Evolutionary conservation across 2,113 vertebrate genomes (phyloP).

Genomic region (Marmota monax): DNA sequence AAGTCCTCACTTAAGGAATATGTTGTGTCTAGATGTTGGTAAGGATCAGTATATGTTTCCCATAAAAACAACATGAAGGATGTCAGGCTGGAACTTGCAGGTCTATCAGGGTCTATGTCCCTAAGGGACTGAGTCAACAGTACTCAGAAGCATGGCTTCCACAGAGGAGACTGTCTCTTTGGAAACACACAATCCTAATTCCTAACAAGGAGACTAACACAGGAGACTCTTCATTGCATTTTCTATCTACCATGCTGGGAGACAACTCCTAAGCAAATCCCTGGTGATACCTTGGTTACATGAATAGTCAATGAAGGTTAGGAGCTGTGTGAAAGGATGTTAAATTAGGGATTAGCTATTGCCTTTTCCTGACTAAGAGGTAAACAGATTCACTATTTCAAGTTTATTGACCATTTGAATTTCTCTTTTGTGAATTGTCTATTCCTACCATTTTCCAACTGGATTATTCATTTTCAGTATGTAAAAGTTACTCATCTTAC

Average conservation of each 20-base stretch:
- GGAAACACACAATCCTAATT: background rate
- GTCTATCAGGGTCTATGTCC: background rate
- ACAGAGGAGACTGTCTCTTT: background rate
- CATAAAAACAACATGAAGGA: background rate
- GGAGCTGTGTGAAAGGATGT: accelerated
- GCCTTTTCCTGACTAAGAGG: background rate
- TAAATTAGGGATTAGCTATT: background rate
- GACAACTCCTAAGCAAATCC: background rate
- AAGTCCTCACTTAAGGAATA: background rate
- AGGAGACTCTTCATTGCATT: background rate
- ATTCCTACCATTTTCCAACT: background rate
- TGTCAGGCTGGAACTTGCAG: accelerated
- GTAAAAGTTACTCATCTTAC: background rate
- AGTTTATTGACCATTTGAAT: background rate
- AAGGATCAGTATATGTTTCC: background rate
- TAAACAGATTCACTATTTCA: background rate
- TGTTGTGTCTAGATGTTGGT: background rate
- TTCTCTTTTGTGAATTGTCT: background rate
- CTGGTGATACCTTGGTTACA: background rate
- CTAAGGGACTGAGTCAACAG: background rate
- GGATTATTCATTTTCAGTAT: background rate
- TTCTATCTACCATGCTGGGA: background rate
- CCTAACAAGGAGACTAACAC: background rate
- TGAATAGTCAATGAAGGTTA: background rate
- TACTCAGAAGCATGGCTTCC: background rate